phyloP scores from a whole-genome alignment of 2,888 invertebrate species.

The Amphipoea oculea region DNA sequence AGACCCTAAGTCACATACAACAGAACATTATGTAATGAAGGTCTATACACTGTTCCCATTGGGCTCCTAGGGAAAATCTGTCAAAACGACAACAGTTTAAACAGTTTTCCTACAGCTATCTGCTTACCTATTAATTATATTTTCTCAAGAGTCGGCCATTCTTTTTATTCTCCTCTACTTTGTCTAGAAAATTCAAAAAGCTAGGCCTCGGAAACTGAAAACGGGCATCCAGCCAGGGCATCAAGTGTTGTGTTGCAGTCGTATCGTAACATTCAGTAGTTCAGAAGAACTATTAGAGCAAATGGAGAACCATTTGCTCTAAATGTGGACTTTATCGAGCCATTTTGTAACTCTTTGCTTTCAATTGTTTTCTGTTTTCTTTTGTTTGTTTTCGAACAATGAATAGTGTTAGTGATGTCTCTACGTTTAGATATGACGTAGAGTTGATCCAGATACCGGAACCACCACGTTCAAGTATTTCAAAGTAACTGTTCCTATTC shows the following conservation, averaged over 20 bases:
- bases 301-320: constrained; percentile 21
- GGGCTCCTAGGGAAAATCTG: not conserved
- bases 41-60: not conserved
- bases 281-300: no score
- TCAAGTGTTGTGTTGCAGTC: not conserved
- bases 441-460: not conserved
- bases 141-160: not conserved
- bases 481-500: not conserved
- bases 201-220: not conserved
- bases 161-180: not conserved
- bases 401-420: not conserved
- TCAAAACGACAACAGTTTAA: not conserved
- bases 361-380: not conserved
- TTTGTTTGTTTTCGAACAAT: constrained; percentile 3
- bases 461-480: not conserved
- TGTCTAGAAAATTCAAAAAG: constrained; percentile 3
- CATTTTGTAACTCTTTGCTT: not conserved
- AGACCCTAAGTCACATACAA: not conserved
- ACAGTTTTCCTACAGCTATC: not conserved
- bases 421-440: not conserved
- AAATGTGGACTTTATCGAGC: not conserved
- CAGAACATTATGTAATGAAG: not conserved
- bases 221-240: not conserved
- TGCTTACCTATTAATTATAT: not conserved
- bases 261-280: not conserved